These are phyloP conservation scores for Ormyrus rosae DNA, from an alignment of 2,888 invertebrate species.

Conservation along the genomic window DNA sequence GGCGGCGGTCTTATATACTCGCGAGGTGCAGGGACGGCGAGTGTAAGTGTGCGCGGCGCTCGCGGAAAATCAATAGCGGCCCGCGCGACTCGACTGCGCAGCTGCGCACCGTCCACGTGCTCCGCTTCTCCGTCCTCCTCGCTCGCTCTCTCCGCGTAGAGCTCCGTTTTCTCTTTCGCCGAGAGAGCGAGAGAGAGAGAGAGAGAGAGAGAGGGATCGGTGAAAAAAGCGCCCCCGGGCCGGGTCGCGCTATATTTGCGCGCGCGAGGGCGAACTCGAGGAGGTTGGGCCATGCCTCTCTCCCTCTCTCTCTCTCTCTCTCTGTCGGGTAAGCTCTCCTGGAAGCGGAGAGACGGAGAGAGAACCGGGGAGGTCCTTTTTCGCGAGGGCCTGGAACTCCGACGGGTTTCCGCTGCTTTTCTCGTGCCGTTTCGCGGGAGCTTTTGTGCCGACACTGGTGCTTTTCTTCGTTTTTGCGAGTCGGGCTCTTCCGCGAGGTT, in stretches of 20 bases:
- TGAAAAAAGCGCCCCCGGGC: conserved; percentile 19
- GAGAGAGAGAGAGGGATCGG: background rate
- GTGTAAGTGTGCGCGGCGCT: background rate
- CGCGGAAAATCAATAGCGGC: conserved; percentile 62
- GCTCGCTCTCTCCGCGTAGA: background rate
- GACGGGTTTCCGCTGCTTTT: too few species aligned
- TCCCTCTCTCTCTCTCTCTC: background rate
- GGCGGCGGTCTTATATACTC: too few species aligned
- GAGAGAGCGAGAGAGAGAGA: conserved; percentile 31
- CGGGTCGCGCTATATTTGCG: conserved; percentile 34
- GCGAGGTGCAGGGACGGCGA: background rate
- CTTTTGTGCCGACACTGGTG: too few species aligned
- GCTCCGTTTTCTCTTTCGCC: conserved; percentile 12
- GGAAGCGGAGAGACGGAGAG: too few species aligned
- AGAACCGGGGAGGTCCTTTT: too few species aligned
- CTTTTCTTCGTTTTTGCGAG: too few species aligned
- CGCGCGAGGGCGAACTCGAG: conserved; percentile 12
- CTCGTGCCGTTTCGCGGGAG: too few species aligned
- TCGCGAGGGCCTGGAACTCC: too few species aligned
- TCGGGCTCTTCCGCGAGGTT: too few species aligned
- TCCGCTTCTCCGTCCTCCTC: conserved; percentile 37
- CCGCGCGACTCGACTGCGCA: conserved; percentile 58
- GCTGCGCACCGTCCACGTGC: conserved; percentile 62
- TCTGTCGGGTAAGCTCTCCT: too few species aligned
- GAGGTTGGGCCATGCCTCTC: conserved; percentile 10